These are phyloP conservation scores for Eonycteris spelaea DNA, from an alignment of 2,113 vertebrate genomes.

Conservation along the genomic window DNA sequence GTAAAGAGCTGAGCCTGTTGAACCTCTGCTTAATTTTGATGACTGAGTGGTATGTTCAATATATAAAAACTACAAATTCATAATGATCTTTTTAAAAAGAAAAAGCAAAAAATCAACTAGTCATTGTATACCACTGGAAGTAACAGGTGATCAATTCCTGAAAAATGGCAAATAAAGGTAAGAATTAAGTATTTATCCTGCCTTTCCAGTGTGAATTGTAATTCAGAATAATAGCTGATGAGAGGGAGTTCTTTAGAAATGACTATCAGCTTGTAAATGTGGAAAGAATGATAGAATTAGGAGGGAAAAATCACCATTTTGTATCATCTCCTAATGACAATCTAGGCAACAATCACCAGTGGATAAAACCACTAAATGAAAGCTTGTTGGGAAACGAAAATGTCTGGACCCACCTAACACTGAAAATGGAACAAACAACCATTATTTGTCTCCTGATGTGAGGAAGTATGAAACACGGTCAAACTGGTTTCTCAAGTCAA, in stretches of 20 bases:
- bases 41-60: background rate
- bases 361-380: constrained; percentile 21
- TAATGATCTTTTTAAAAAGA: background rate
- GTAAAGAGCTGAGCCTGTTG: background rate
- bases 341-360: background rate
- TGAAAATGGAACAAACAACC: background rate
- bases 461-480: background rate
- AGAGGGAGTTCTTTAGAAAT: background rate
- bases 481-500: background rate
- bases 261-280: background rate
- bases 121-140: background rate
- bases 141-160: background rate
- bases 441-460: background rate
- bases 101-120: background rate
- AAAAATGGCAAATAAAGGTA: background rate
- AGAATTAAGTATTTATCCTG: background rate
- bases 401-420: background rate
- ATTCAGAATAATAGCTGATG: constrained; percentile 26
- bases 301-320: background rate
- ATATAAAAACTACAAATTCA: background rate
- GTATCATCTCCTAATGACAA: background rate
- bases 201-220: constrained; percentile 6
- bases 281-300: background rate
- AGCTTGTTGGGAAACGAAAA: background rate
- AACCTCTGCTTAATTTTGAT: constrained; percentile 23